These are phyloP conservation scores for Adelognathus sp. DNA, from an alignment of 2,888 invertebrate genomes.

Conservation along the genomic window DNA sequence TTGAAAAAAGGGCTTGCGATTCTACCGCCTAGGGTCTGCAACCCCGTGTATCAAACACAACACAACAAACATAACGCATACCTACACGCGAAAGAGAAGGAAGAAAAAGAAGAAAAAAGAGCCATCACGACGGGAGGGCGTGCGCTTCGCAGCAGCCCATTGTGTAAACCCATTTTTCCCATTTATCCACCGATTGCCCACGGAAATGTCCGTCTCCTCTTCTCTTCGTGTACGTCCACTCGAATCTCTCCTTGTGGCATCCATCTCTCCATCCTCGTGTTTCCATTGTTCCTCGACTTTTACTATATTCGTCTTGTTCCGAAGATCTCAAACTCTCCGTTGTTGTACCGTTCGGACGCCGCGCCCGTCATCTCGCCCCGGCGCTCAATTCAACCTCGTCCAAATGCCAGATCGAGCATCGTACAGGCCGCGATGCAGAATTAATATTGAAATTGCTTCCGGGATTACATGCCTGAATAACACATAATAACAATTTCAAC, in stretches of 20 bases:
- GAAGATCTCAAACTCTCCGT: conserved; percentile 35
- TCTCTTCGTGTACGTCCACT: conserved; percentile 62
- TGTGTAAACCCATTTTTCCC: conserved; percentile 69
- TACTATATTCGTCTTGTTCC: conserved; percentile 71
- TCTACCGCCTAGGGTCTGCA: conserved; percentile 45
- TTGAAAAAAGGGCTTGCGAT: conserved; percentile 39
- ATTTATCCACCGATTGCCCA: conserved; percentile 68
- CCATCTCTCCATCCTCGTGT: conserved; percentile 10
- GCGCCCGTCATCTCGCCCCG: conserved; percentile 74
- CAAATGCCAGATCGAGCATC: conserved; percentile 23
- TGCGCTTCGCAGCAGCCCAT: conserved; percentile 70
- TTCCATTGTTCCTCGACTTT: conserved; percentile 77
- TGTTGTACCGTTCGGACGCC: conserved; percentile 40
- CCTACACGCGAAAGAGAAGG: neutral
- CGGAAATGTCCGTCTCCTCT: conserved; percentile 74
- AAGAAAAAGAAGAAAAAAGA: too few relatives aligned
- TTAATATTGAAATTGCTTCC: neutral
- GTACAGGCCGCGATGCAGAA: neutral
- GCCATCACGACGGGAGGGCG: conserved; percentile 65
- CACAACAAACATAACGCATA: too few relatives aligned
- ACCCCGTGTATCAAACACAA: too few relatives aligned
- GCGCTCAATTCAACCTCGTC: conserved; percentile 36
- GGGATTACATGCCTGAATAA: too few relatives aligned
- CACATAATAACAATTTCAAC: too few relatives aligned
- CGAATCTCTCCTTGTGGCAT: conserved; percentile 60